A percentile compares a stretch with the other conserved stretches of the same genome.
These are phyloP conservation scores for Apis florea DNA, from an alignment of 1,140 invertebrate genomes.

Conservation along the genomic window DNA sequence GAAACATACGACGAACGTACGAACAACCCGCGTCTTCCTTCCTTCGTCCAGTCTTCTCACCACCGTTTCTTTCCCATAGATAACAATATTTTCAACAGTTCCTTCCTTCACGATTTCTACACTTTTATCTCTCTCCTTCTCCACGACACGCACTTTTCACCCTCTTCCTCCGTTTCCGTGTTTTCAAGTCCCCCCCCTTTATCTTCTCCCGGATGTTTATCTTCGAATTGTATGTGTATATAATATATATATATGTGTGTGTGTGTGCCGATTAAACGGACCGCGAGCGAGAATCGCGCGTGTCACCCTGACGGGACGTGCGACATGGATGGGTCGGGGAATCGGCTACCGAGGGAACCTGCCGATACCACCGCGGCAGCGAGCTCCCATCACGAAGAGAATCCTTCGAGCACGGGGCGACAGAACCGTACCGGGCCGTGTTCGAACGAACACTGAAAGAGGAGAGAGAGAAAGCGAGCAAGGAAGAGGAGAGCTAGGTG, in stretches of 20 bases:
- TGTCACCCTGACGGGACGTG: slow-evolving; percentile 35
- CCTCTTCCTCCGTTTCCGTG: neutral
- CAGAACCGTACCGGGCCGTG: slow-evolving; percentile 73
- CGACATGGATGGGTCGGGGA: slow-evolving; percentile 41
- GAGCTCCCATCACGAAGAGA: slow-evolving; percentile 74
- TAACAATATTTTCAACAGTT: neutral
- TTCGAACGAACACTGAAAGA: slow-evolving; percentile 77
- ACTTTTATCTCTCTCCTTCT: neutral
- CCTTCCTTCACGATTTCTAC: neutral
- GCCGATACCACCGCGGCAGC: slow-evolving; percentile 66
- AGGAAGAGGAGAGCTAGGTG: slow-evolving; percentile 37
- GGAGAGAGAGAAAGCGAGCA: slow-evolving; percentile 57
- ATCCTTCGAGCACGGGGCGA: slow-evolving; percentile 59
- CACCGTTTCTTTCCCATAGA: slow-evolving; percentile 14
- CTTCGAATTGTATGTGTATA: neutral
- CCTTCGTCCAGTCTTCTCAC: neutral
- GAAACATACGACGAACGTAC: neutral
- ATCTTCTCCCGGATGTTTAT: neutral
- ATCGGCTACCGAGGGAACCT: slow-evolving; percentile 72
- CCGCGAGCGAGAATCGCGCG: slow-evolving; percentile 11
- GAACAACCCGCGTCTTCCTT: slow-evolving; percentile 21
- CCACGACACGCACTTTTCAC: neutral
- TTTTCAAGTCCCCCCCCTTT: neutral
- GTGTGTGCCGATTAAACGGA: neutral
- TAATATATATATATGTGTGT: neutral